phyloP scores from a whole-genome alignment of 92 coral and sea anemone genomes.

The Porites rus region DNA sequence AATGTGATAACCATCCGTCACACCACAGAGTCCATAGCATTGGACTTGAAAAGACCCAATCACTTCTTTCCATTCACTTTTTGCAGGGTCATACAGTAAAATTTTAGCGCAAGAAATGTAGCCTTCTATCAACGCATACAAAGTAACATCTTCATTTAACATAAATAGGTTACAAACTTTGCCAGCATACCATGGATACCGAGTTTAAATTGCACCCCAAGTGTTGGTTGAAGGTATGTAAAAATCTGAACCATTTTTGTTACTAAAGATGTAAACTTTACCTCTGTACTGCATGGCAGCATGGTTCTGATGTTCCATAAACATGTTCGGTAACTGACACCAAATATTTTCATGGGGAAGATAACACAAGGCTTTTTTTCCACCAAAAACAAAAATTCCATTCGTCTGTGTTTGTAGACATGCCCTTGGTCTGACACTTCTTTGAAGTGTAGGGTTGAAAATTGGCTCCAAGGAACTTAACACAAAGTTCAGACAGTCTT shows the following conservation, averaged over 20 bases:
- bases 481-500: background rate
- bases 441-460: too few relatives aligned
- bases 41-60: too few relatives aligned
- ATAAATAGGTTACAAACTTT: background rate
- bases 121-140: background rate
- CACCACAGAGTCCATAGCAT: background rate
- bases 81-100: background rate
- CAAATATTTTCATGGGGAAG: background rate
- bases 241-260: background rate
- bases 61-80: background rate
- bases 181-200: too few relatives aligned
- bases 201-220: background rate
- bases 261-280: background rate
- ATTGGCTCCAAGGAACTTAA: background rate
- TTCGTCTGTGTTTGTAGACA: background rate
- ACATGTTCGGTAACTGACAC: background rate
- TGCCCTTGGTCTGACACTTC: background rate
- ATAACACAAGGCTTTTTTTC: background rate
- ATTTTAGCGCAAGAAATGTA: background rate
- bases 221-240: background rate
- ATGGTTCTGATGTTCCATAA: background rate
- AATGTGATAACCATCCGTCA: background rate
- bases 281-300: background rate
- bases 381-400: slow-evolving; percentile 28
- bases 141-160: background rate